Base-by-base conservation (phyloP, 2,797 vertebrate species). In the Chromis chromis region DNA sequence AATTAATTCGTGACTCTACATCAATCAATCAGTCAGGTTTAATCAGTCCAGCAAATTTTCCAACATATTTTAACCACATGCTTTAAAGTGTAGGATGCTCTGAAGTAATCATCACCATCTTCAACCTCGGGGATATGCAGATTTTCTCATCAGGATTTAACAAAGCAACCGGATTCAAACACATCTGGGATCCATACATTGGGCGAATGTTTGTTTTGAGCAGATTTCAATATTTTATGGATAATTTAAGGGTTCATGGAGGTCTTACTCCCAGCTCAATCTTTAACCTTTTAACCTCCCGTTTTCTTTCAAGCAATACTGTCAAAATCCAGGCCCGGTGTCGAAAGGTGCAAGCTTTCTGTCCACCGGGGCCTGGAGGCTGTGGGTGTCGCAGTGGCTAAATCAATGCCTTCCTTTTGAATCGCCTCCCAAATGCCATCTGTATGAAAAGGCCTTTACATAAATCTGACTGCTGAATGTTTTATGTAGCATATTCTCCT, bases 381-480 rank as follows among this genome's bases (percentile, higher is more conserved):
- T 62, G 55, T 10, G 55, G 66, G 42, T 33, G 4, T 49, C 14
- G 22, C 65, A 28, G 53, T n/a, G 63, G 56, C 46, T 76, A 54
- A 84, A 83, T 77, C 73, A 50, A 57, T 14, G 19, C n/a, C 66
- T 25, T 65, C 56, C 53, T 77, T 36, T 36, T 36, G 33, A 36
- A 12, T 36, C 0, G 4, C 54, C 54, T 74, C 40, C 36, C 16
- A 59, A 70, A 75, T 4, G 49, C 24, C 40, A 56, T 74, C 83
- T 70, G 49, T 56, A 82, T 40, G 56, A 70, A 73, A 70, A 59
- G 39, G 57, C 56, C 74, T 75, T 69, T 74, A 76, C 56, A 63
- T 70, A 48, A 68, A 71, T 70, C 56, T 27, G n/a, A 42, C 68
- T 71, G 58, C 1, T 85, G 56, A 81, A 76, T 82, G 58, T 86